These are phyloP conservation scores for Peromyscus nudipes DNA, from an alignment of 2,797 vertebrate genomes.

Conservation along the genomic window DNA sequence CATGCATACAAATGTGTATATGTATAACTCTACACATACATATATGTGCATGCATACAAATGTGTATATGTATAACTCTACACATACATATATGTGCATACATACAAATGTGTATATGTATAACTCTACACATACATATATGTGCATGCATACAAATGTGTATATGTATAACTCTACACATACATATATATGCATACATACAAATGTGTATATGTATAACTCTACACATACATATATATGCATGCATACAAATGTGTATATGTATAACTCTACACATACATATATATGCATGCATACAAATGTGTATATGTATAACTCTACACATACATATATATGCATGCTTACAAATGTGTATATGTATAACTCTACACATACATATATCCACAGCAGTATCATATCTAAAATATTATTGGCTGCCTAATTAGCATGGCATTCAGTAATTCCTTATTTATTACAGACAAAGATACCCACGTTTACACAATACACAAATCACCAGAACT, in stretches of 20 bases:
- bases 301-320: background rate
- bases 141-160: background rate
- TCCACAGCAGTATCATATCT: background rate
- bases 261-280: background rate
- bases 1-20: background rate
- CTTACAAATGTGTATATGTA: background rate
- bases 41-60: too few relatives aligned
- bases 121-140: background rate
- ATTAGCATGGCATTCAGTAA: background rate
- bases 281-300: too few relatives aligned
- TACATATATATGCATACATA: background rate
- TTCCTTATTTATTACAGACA: background rate
- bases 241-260: too few relatives aligned
- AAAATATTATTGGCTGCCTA: background rate
- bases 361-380: background rate
- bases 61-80: background rate
- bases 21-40: background rate
- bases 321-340: background rate
- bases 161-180: background rate
- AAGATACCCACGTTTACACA: background rate
- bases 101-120: background rate
- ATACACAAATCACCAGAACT: background rate
- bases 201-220: background rate
- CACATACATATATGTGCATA: background rate
- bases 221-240: background rate